These are phyloP conservation scores for Phrynocephalus forsythii DNA, from an alignment of 2,797 vertebrate genomes.

Conservation along the genomic window DNA sequence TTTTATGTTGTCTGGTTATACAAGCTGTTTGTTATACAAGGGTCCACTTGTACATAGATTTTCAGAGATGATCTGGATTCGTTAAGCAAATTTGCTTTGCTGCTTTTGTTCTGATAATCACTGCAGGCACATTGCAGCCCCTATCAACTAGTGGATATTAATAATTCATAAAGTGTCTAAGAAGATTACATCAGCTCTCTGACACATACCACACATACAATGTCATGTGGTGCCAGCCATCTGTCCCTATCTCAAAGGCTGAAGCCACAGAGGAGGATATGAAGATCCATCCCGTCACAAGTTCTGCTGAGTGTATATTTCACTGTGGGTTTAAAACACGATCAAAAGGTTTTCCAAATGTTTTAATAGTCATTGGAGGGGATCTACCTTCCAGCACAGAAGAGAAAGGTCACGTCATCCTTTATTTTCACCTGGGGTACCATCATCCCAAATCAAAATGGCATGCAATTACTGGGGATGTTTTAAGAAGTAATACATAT, in stretches of 20 bases:
- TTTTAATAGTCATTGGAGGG: neutral
- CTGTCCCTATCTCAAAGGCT: slow-evolving; percentile 21
- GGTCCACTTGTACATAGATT: too few species aligned
- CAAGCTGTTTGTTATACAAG: too few species aligned
- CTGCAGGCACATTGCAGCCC: slow-evolving; percentile 21
- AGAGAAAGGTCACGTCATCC: neutral
- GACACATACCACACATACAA: neutral
- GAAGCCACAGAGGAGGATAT: neutral
- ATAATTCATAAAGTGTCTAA: slow-evolving; percentile 47
- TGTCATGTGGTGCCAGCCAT: slow-evolving; percentile 43
- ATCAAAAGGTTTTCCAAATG: neutral
- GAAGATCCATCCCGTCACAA: neutral
- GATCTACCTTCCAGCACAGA: neutral
- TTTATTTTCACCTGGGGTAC: neutral
- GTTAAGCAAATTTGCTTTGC: too few species aligned
- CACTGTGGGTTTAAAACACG: accelerated
- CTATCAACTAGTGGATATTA: slow-evolving; percentile 42
- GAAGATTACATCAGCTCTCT: neutral
- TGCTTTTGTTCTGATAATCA: neutral
- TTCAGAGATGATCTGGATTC: too few species aligned
- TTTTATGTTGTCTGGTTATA: too few species aligned
- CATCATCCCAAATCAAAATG: neutral
- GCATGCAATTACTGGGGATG: neutral
- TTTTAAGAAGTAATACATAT: neutral
- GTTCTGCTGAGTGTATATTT: neutral